Evolutionary conservation across 2,797 vertebrate species (phyloP).

Genomic region (Scomberomorus guttatus): DNA sequence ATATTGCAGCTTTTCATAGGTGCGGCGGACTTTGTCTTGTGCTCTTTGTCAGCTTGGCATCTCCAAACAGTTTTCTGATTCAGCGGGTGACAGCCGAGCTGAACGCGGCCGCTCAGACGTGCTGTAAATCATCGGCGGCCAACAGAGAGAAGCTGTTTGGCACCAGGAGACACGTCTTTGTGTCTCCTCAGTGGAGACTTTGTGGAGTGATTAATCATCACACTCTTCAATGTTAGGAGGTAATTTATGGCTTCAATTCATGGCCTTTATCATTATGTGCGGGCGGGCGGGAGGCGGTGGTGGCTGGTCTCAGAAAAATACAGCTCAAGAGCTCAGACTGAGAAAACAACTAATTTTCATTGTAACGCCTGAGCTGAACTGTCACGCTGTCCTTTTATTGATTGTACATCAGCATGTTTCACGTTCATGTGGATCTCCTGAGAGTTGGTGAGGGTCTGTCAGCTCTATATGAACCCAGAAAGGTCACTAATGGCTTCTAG

Average conservation of each 20-base stretch:
- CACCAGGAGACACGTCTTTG: slow-evolving; percentile 70
- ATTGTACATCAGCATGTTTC: slow-evolving; percentile 13
- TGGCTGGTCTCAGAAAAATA: slow-evolving; percentile 35
- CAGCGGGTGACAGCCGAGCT: slow-evolving; percentile 47
- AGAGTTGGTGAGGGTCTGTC: slow-evolving; percentile 33
- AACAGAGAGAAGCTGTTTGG: slow-evolving; percentile 66
- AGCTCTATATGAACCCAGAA: slow-evolving; percentile 6
- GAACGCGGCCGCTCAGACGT: slow-evolving; percentile 1
- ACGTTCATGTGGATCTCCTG: slow-evolving; percentile 6
- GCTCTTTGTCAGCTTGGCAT: slow-evolving; percentile 73
- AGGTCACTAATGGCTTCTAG: slow-evolving; percentile 70
- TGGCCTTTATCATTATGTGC: slow-evolving; percentile 72
- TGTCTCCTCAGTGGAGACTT: slow-evolving; percentile 74
- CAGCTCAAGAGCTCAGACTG: slow-evolving; percentile 32
- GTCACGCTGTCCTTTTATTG: slow-evolving; percentile 53
- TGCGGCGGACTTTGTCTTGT: slow-evolving; percentile 52
- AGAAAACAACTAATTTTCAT: slow-evolving; percentile 56
- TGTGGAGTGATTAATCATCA: slow-evolving; percentile 82
- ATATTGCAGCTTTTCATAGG: slow-evolving; percentile 75
- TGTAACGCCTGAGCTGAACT: slow-evolving; percentile 44
- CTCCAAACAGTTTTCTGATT: slow-evolving; percentile 62
- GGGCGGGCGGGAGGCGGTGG: slow-evolving; percentile 28
- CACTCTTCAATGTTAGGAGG: slow-evolving; percentile 64
- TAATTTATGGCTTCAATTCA: slow-evolving; percentile 76
- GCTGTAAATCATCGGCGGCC: slow-evolving; percentile 73